phyloP scores from a whole-genome alignment of 2,797 vertebrate species.

The Chrosomus eos region DNA sequence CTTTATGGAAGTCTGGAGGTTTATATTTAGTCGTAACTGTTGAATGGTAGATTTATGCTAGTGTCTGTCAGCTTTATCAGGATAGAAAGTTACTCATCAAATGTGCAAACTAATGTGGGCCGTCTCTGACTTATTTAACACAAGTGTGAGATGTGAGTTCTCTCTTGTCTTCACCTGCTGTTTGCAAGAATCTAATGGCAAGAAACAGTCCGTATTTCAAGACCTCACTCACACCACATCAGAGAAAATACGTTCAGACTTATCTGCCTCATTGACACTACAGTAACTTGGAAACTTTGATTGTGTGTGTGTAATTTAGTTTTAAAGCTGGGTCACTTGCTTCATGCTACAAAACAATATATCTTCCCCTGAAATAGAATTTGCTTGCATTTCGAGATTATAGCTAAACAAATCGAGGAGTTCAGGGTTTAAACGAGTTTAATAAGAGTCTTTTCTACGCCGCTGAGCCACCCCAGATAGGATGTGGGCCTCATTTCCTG shows the following conservation, averaged over 20 bases:
- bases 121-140: slow-evolving; percentile 21
- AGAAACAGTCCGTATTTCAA: neutral
- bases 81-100: neutral
- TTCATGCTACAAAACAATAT: slow-evolving; percentile 18
- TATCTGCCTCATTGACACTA: neutral
- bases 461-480: slow-evolving; percentile 41
- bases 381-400: slow-evolving; percentile 6
- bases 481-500: slow-evolving; percentile 63
- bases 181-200: slow-evolving; percentile 1
- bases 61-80: neutral
- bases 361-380: slow-evolving; percentile 11
- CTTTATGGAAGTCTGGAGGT: slow-evolving; percentile 12
- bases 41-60: neutral
- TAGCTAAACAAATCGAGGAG: slow-evolving; percentile 28
- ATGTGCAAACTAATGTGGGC: slow-evolving; percentile 15
- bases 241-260: neutral
- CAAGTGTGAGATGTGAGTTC: neutral
- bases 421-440: slow-evolving; percentile 42
- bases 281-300: neutral
- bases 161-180: neutral
- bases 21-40: slow-evolving; percentile 20
- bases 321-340: slow-evolving; percentile 18
- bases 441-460: slow-evolving; percentile 44
- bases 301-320: slow-evolving; percentile 6
- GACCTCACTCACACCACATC: neutral